These are phyloP conservation scores for Halocaridina rubra DNA, from an alignment of 2,888 invertebrate genomes.

Conservation along the genomic window DNA sequence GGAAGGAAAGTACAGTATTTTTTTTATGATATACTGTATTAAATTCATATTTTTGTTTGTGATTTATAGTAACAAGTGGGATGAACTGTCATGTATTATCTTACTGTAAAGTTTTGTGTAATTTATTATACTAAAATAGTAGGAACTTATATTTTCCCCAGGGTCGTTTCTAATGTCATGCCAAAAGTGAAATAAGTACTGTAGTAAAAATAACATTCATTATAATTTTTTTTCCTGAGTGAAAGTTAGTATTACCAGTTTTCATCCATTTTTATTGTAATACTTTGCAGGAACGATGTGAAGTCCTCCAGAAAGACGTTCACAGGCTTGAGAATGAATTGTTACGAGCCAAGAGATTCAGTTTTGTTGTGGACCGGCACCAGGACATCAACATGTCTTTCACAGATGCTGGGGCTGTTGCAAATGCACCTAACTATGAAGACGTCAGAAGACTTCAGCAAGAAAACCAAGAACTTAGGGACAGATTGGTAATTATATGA, in stretches of 20 bases:
- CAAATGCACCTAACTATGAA: not conserved
- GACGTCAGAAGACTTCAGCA: not conserved
- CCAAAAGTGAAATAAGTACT: too few relatives aligned
- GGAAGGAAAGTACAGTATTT: not conserved
- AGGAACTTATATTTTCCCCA: too few relatives aligned
- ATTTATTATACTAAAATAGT: too few relatives aligned
- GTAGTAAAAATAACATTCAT: too few relatives aligned
- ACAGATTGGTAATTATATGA: constrained; percentile 12
- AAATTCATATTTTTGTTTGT: too few relatives aligned
- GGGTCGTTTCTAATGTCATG: too few relatives aligned
- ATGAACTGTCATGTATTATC: too few relatives aligned
- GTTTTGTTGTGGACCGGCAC: constrained; percentile 18
- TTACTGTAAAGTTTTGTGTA: too few relatives aligned
- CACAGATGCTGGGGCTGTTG: not conserved
- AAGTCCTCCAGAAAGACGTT: constrained; percentile 23
- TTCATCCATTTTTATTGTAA: not conserved
- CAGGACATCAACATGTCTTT: constrained; percentile 12
- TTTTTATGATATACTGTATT: too few relatives aligned
- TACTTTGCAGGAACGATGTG: constrained; percentile 31
- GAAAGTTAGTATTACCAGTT: too few relatives aligned
- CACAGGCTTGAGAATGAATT: constrained; percentile 34
- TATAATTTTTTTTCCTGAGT: too few relatives aligned
- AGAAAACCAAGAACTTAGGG: constrained; percentile 26
- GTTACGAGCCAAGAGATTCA: constrained; percentile 23
- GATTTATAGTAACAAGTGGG: too few relatives aligned